Evolutionary conservation across 2,113 vertebrate species (phyloP).

Genomic region (Zapornia atra): DNA sequence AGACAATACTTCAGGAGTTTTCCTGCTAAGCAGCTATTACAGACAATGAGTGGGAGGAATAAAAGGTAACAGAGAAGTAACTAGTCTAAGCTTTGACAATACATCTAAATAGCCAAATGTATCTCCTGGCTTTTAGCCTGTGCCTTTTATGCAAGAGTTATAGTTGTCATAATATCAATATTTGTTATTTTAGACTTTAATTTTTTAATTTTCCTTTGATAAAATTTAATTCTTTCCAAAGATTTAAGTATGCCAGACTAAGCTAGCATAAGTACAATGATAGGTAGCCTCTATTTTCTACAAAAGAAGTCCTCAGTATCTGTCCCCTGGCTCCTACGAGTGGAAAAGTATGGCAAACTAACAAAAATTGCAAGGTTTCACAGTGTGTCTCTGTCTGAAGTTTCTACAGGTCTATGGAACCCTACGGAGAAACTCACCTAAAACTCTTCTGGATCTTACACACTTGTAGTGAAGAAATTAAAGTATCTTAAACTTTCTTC

Average conservation of each 20-base stretch:
- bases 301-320: not conserved
- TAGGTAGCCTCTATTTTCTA: not conserved
- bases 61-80: not conserved
- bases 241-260: not conserved
- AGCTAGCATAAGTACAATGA: not conserved
- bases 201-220: not conserved
- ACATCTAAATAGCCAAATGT: not conserved
- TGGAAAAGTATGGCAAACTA: not conserved
- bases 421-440: not conserved
- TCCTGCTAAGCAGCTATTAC: not conserved
- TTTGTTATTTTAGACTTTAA: not conserved
- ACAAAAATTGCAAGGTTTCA: not conserved
- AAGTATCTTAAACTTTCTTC: too few species aligned
- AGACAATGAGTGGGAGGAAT: not conserved
- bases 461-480: not conserved
- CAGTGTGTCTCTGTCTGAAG: not conserved
- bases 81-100: not conserved
- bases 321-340: not conserved
- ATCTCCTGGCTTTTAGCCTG: not conserved
- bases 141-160: not conserved
- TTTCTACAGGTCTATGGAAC: not conserved
- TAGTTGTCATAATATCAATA: not conserved
- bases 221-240: not conserved
- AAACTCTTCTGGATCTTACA: not conserved
- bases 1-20: not conserved